A percentile compares a stretch with the other conserved stretches of the same genome.
Conservation (phyloP, 2,797 vertebrate genomes). For the Carcharodon carcharias region DNA sequence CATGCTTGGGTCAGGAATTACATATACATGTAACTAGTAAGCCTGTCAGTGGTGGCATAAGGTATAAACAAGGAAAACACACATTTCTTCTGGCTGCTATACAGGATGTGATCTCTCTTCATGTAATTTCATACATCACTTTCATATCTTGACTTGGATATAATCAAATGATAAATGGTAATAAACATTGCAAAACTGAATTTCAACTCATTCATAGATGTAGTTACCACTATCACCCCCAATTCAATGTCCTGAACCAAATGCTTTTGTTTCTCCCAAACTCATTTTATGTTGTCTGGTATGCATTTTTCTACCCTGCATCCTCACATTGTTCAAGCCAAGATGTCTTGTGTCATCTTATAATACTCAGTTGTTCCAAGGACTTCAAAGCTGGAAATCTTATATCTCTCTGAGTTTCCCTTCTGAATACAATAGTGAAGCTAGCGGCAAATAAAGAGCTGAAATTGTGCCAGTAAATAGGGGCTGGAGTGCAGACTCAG, state of each 20-base stretch:
- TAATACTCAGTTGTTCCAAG: background rate
- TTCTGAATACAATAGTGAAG: background rate
- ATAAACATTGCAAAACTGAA: background rate
- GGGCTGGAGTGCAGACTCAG: too few relatives aligned
- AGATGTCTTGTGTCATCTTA: background rate
- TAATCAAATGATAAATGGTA: slow-evolving; percentile 13
- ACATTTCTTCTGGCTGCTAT: background rate
- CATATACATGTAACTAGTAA: background rate
- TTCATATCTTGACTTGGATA: background rate
- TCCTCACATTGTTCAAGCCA: background rate
- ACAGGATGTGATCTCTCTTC: slow-evolving; percentile 25
- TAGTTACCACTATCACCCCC: background rate
- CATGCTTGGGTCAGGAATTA: slow-evolving; percentile 18
- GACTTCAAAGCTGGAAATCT: background rate
- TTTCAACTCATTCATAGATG: background rate
- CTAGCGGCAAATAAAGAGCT: too few relatives aligned
- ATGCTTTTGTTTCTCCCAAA: background rate
- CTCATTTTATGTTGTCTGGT: too few relatives aligned
- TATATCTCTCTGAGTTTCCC: background rate
- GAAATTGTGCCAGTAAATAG: too few relatives aligned
- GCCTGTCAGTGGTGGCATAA: background rate
- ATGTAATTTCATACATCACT: slow-evolving; percentile 28
- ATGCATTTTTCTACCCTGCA: background rate
- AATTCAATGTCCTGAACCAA: background rate
- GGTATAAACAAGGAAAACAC: background rate